phyloP scores from a whole-genome alignment of 2,888 invertebrate genomes.

The Drosophila peninsularis region DNA sequence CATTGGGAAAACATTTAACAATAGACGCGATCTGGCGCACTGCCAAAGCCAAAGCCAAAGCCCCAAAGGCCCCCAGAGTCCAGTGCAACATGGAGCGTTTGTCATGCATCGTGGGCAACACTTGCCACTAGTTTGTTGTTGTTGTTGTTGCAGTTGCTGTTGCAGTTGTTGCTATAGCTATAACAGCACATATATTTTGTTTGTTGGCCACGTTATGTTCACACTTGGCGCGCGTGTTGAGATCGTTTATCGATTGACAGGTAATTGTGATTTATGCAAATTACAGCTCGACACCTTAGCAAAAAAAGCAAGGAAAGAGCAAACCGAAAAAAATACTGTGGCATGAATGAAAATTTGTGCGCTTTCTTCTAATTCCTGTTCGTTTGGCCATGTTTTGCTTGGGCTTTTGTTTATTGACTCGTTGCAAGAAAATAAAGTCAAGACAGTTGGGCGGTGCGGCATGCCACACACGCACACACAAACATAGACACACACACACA shows the following conservation, averaged over 20 bases:
- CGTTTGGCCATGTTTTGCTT: slow-evolving; percentile 47
- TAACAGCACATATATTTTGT: slow-evolving; percentile 44
- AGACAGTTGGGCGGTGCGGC: slow-evolving; percentile 27
- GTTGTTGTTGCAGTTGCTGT: background rate
- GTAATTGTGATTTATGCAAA: slow-evolving; percentile 80
- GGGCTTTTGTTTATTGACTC: slow-evolving; percentile 70
- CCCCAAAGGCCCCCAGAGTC: slow-evolving; percentile 7
- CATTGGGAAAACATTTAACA: slow-evolving; percentile 68
- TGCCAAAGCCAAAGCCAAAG: slow-evolving; percentile 44
- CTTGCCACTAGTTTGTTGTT: slow-evolving; percentile 46
- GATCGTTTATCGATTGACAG: slow-evolving; percentile 78
- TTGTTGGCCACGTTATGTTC: slow-evolving; percentile 50
- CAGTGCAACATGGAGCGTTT: slow-evolving; percentile 55
- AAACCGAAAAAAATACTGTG: slow-evolving; percentile 6
- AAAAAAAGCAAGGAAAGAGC: background rate
- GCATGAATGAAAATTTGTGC: slow-evolving; percentile 51
- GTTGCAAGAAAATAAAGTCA: slow-evolving; percentile 54
- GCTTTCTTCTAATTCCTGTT: slow-evolving; percentile 46
- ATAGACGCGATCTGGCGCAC: slow-evolving; percentile 52
- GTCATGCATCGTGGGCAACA: slow-evolving; percentile 58
- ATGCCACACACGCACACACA: slow-evolving; percentile 10
- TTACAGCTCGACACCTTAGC: slow-evolving; percentile 69
- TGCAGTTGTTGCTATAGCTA: slow-evolving; percentile 25
- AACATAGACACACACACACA: background rate
- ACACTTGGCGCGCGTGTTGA: slow-evolving; percentile 49